A percentile compares a stretch with the other conserved stretches of the same genome.
These are phyloP conservation scores for Cancer borealis DNA, from an alignment of 2,888 invertebrate genomes.

Conservation along the genomic window DNA sequence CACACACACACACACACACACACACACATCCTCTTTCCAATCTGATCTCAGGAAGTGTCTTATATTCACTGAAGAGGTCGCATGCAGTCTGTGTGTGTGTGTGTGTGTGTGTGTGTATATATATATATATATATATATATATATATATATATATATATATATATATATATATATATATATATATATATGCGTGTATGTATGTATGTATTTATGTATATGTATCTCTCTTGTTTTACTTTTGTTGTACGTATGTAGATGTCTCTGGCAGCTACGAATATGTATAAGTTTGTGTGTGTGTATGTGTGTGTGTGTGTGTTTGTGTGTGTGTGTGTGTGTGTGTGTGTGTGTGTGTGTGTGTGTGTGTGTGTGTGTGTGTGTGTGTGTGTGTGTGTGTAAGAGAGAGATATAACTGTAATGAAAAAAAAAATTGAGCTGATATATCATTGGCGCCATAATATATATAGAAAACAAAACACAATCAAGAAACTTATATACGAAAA, in stretches of 20 bases:
- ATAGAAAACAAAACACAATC: too few relatives aligned
- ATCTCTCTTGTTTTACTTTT: not conserved
- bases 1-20: too few relatives aligned
- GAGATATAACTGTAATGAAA: too few relatives aligned
- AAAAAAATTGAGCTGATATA: too few relatives aligned
- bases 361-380: not conserved
- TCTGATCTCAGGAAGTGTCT: not conserved
- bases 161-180: not conserved
- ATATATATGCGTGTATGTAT: too few relatives aligned
- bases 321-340: not conserved
- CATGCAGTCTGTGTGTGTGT: not conserved
- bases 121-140: not conserved
- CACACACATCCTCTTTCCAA: not conserved
- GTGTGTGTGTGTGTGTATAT: too few relatives aligned
- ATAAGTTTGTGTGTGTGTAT: conserved; percentile 11
- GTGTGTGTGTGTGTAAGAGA: not conserved
- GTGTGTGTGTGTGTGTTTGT: conserved; percentile 15
- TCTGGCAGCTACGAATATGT: not conserved
- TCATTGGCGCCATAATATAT: too few relatives aligned
- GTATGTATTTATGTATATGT: not conserved
- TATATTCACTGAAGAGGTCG: not conserved
- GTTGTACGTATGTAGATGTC: too few relatives aligned
- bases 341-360: too few relatives aligned
- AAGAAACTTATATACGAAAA: too few relatives aligned
- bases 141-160: not conserved